These are phyloP conservation scores for Pempheris klunzingeri DNA, from an alignment of 2,797 vertebrate species.

Conservation along the genomic window DNA sequence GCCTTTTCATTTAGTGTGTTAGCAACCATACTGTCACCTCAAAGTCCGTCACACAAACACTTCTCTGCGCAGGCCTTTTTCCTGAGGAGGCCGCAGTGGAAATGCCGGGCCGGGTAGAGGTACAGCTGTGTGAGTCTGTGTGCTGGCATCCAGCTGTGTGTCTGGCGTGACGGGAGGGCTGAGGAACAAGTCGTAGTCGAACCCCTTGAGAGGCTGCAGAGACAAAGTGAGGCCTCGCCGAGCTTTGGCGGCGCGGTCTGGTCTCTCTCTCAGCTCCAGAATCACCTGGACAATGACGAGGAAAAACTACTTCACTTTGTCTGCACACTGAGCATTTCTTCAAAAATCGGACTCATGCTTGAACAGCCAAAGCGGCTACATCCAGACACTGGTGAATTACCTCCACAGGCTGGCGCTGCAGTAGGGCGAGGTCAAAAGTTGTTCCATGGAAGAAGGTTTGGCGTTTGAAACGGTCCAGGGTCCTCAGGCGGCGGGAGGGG, in stretches of 20 bases:
- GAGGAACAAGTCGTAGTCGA: slow-evolving; percentile 88
- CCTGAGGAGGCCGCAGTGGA: slow-evolving; percentile 65
- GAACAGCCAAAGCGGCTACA: background rate
- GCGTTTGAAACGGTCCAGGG: slow-evolving; percentile 90
- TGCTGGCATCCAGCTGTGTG: slow-evolving; percentile 55
- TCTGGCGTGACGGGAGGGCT: slow-evolving; percentile 75
- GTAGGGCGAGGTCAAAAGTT: slow-evolving; percentile 89
- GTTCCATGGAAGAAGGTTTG: slow-evolving; percentile 91
- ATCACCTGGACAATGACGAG: slow-evolving; percentile 74
- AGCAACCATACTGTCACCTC: slow-evolving; percentile 32
- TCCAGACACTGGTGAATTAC: slow-evolving; percentile 41
- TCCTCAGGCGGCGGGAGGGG: slow-evolving; percentile 85
- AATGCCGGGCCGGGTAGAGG: slow-evolving; percentile 53
- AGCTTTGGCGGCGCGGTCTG: slow-evolving; percentile 77
- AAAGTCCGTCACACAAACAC: slow-evolving; percentile 79
- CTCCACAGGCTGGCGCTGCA: slow-evolving; percentile 89
- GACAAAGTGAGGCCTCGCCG: slow-evolving; percentile 80
- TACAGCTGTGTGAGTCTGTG: slow-evolving; percentile 29
- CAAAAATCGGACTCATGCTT: background rate
- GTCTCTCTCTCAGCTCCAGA: slow-evolving; percentile 79
- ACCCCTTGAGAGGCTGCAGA: slow-evolving; percentile 87
- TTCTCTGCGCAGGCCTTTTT: slow-evolving; percentile 69
- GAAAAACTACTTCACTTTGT: background rate
- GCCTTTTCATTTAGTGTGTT: slow-evolving; percentile 23
- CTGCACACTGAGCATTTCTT: background rate